Evolutionary conservation across 1,140 invertebrate species (phyloP).

Genomic region (Diachasmimorpha longicaudata): DNA sequence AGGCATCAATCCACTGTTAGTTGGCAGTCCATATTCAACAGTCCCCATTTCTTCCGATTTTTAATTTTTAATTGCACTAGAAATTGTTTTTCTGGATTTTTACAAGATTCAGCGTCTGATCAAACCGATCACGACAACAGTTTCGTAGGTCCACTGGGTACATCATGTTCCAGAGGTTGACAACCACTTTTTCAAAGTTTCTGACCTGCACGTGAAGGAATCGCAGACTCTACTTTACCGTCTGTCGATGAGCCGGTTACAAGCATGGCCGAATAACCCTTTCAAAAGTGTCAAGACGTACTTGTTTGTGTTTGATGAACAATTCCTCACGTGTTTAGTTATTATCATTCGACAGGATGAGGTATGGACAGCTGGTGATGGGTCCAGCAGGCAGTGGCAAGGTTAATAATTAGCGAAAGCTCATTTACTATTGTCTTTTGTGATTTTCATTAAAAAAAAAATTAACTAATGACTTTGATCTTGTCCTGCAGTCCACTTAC

Average conservation of each 20-base stretch:
- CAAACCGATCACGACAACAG: not conserved
- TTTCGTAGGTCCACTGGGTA: not conserved
- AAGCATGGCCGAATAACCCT: not conserved
- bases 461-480: constrained; percentile 1
- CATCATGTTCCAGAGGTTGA: not conserved
- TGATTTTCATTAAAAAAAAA: too few species aligned
- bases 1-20: constrained; percentile 72
- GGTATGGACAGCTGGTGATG: constrained; percentile 93
- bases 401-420: constrained; percentile 60
- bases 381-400: constrained; percentile 96
- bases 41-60: constrained; percentile 54
- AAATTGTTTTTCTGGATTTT: not conserved
- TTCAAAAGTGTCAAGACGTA: not conserved
- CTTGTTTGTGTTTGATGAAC: not conserved
- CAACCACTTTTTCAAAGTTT: not conserved
- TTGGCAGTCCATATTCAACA: constrained; percentile 67
- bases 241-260: not conserved
- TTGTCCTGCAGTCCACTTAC: constrained; percentile 83
- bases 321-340: too few species aligned
- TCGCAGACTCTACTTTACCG: not conserved
- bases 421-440: too few species aligned
- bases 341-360: constrained; percentile 66
- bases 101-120: not conserved
- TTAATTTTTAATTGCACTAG: not conserved
- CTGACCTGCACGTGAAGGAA: not conserved